Evolutionary conservation across 2,113 vertebrate genomes (phyloP).

Genomic region (Crocuta crocuta): DNA sequence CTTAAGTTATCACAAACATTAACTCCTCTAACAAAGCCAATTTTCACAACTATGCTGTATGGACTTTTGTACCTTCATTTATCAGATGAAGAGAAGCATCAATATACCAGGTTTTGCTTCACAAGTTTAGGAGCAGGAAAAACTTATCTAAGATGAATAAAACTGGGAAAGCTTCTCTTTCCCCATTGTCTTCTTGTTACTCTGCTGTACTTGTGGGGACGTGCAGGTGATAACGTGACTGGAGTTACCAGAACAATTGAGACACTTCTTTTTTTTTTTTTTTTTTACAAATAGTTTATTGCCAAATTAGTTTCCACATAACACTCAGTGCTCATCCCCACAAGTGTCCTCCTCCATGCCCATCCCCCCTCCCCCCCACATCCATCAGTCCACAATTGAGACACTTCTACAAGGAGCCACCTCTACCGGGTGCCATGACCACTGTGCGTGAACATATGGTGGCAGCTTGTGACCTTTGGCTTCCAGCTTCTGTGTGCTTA

Average conservation of each 20-base stretch:
- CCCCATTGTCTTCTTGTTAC: neutral
- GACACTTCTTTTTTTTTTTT: too few species aligned
- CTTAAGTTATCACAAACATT: neutral
- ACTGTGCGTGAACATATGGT: neutral
- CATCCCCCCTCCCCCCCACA: too few species aligned
- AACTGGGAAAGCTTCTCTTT: neutral
- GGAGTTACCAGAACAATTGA: neutral
- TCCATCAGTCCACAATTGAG: too few species aligned
- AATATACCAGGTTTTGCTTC: neutral
- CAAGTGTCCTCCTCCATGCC: too few species aligned
- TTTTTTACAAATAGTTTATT: too few species aligned
- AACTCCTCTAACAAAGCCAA: neutral
- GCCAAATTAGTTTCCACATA: too few species aligned
- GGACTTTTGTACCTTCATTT: neutral
- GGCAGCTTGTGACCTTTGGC: neutral
- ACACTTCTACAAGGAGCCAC: neutral
- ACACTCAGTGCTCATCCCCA: too few species aligned
- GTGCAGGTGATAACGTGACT: neutral
- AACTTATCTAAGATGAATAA: neutral
- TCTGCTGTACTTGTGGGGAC: neutral
- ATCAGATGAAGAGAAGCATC: neutral
- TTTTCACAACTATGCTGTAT: neutral
- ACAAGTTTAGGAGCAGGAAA: neutral
- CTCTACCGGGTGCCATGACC: neutral
- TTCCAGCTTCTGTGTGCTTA: neutral